Evolutionary conservation across 2,888 invertebrate species (phyloP), one percentile per base, ranked within the genome.

Genomic region (Ditylenchus weischeri): DNA sequence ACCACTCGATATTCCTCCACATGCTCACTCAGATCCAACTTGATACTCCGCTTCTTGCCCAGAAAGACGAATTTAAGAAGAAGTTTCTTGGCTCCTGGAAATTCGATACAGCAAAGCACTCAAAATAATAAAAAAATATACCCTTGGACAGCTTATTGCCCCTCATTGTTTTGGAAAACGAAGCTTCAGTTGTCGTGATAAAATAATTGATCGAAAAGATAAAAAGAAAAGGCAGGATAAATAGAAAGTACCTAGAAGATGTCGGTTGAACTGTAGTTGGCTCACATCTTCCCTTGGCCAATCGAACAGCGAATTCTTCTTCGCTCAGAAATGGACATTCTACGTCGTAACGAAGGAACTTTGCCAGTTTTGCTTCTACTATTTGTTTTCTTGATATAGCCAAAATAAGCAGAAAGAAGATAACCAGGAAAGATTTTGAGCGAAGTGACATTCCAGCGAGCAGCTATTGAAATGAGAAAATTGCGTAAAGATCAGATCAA

Each of bases 321-420:
- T 62, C 62, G 47, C 49, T 48, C 23, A 62, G 21, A 62, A 62
- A 62, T n/a, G 62, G 62, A n/a, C 62, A 62, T n/a, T 62, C 62
- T 19, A 48, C n/a, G 19, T 62, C 62, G 62, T 62, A 62, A 10
- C 48, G 62, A n/a, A 62, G 48, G 47, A 62, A 62, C 7, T 47
- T 62, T 43, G 47, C 47, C 18, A 47, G 8, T n/a, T 48, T 62
- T 15, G 47, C 62, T 54, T 54, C 54, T 6, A 54, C n/a, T 21
- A 54, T 10, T 54, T 43, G 5, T 1, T 43, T 43, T 43, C 8
- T 43, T 43, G 43, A 43, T 43, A 43, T 43, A 43, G 15, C 43
- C 1, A 3, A 43, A 8, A 43, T 3, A 6, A 43, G 43, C 15
- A 43, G 43, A 15, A 15, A 6, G 43, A 43, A 43, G 43, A 43